Evolutionary conservation across 2,888 invertebrate genomes (phyloP).

Genomic region (Caprella mutica): DNA sequence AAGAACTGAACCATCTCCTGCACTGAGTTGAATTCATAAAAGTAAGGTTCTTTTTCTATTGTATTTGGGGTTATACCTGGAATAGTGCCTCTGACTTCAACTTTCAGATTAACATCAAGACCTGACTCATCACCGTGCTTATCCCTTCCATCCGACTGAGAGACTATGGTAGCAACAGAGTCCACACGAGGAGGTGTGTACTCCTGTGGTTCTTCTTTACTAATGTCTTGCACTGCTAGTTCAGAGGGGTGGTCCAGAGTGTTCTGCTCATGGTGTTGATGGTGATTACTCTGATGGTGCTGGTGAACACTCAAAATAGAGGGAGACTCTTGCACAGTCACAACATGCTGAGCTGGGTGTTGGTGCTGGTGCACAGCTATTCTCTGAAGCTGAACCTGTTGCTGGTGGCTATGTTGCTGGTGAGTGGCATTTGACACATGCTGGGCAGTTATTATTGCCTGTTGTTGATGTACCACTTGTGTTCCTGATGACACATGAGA

Average conservation of each 20-base stretch:
- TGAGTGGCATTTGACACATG: slow-evolving; percentile 9
- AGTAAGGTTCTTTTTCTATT: slow-evolving; percentile 30
- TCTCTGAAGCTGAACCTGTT: slow-evolving; percentile 5
- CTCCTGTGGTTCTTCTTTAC: slow-evolving; percentile 31
- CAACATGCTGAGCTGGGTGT: slow-evolving; percentile 7
- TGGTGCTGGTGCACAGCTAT: slow-evolving; percentile 5
- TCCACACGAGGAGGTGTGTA: slow-evolving; percentile 29
- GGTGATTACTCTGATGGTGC: slow-evolving; percentile 22
- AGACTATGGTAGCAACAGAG: slow-evolving; percentile 17
- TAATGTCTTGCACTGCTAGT: slow-evolving; percentile 30
- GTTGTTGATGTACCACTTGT: slow-evolving; percentile 20
- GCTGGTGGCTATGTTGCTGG: slow-evolving; percentile 12
- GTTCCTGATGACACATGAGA: slow-evolving; percentile 27
- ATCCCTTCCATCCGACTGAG: slow-evolving; percentile 26
- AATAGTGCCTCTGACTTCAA: slow-evolving; percentile 31
- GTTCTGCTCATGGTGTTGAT: slow-evolving; percentile 22
- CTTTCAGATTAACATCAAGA: slow-evolving; percentile 31
- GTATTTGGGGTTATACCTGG: slow-evolving; percentile 24
- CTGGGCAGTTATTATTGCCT: slow-evolving; percentile 9
- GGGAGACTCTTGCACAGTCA: slow-evolving; percentile 1
- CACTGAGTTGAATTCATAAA: slow-evolving; percentile 33
- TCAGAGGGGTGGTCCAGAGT: slow-evolving; percentile 21
- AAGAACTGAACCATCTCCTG: slow-evolving; percentile 32
- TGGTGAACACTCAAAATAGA: neutral
- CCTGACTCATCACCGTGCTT: slow-evolving; percentile 31